Conservation (phyloP, 2,113 vertebrate genomes). For the Limnothrissa miodon region DNA sequence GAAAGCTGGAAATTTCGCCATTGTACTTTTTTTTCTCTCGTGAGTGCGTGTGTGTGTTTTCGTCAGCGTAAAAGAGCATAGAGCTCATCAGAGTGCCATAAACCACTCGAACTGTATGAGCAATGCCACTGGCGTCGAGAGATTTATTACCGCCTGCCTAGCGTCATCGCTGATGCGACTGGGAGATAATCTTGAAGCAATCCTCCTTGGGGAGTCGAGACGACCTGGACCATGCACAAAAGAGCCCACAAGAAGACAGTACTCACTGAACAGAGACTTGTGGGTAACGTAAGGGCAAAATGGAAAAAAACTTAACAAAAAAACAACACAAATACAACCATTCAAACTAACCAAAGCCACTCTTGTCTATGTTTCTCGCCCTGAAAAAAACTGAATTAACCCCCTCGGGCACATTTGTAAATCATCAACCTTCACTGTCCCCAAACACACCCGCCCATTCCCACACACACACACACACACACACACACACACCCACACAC, state of each 20-base stretch:
- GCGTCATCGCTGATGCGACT: constrained; percentile 43
- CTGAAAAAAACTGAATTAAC: constrained; percentile 32
- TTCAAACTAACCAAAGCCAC: constrained; percentile 48
- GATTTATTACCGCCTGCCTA: constrained; percentile 55
- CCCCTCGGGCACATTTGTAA: constrained; percentile 60
- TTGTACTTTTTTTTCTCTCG: background rate
- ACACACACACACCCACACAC: constrained; percentile 26
- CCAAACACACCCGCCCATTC: background rate
- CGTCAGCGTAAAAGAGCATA: constrained; percentile 14
- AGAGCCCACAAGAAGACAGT: constrained; percentile 32
- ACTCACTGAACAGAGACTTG: constrained; percentile 52
- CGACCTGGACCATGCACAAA: constrained; percentile 42
- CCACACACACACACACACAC: background rate
- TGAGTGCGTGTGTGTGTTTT: constrained; percentile 35
- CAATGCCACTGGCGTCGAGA: constrained; percentile 38
- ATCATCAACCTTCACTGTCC: constrained; percentile 50
- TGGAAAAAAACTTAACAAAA: too few species aligned
- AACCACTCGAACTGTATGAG: constrained; percentile 34
- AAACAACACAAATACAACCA: constrained; percentile 34
- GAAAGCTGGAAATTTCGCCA: constrained; percentile 4
- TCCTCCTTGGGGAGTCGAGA: constrained; percentile 41
- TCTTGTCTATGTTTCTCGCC: constrained; percentile 45
- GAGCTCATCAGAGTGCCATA: constrained; percentile 43
- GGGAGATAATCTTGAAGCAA: constrained; percentile 45
- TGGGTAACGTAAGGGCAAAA: constrained; percentile 39